Base-by-base conservation (phyloP, 2,888 invertebrate genomes). In the Lamellibrachia satsuma region DNA sequence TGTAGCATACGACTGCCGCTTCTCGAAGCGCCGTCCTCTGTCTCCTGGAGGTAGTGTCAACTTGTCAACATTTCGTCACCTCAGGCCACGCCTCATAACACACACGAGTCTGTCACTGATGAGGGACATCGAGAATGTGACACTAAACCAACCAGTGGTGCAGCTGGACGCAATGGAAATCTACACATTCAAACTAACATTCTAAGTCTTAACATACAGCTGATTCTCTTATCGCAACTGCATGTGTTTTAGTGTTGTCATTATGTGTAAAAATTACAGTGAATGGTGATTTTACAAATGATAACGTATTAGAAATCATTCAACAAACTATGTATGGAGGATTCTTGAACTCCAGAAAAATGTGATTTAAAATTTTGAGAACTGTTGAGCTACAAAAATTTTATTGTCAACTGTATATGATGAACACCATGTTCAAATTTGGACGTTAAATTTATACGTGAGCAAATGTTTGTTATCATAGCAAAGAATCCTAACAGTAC, bases 1-100 rank as follows among this genome's bases (percentile, higher is more conserved):
- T 27, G 97, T 97, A 90, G 97, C 97, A 27, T 96, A 97, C 27
- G 97, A 98, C 95, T 96, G 97, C 75, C 97, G 97, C 95, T 96
- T 96, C 93, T 95, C 95, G 6, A 94, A 95, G 97, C 96, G 94
- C 94, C 96, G 94, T 95, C 96, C 96, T 94, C 95, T 22, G 90
- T 52, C 90, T 52, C 39, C 11, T 51, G 9, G 52, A 8, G 90
- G 39, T 11, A 27, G 92, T 75, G 51, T 39, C 51, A 11, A 39
- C 90, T 27, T 60, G 51, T 52, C 92, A 75, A 22, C 92, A 90
- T 57, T 39, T 92, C 60, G 92, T 52, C 39, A 39, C 90, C 8
- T 92, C 90, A 57, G 27, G 7, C 90, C 52, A 3, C 90, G 55
- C 39, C 15, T 51, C 52, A 52, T 90, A 15, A 57, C 15, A 55